These are phyloP conservation scores for Mionectes macconnelli DNA, from an alignment of 2,113 vertebrate genomes.

Conservation along the genomic window DNA sequence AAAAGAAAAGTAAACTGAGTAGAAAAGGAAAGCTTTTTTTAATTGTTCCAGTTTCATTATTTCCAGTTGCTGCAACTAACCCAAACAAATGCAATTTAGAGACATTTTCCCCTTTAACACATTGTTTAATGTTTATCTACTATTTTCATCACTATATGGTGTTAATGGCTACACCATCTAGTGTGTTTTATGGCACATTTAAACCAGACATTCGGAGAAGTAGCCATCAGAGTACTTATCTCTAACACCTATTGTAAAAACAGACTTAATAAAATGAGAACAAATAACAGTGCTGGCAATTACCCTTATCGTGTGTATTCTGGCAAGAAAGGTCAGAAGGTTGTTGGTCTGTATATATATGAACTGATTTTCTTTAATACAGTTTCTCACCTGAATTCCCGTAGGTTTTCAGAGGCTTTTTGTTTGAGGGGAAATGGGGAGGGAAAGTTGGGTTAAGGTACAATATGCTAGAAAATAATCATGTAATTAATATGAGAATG, in stretches of 20 bases:
- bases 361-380: slow-evolving; percentile 59
- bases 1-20: not conserved
- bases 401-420: slow-evolving; percentile 38
- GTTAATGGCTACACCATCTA: not conserved
- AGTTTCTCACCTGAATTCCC: slow-evolving; percentile 53
- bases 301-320: slow-evolving; percentile 19
- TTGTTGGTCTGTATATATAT: slow-evolving; percentile 55
- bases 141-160: not conserved
- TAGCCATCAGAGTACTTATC: slow-evolving; percentile 33
- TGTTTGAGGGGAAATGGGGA: not conserved
- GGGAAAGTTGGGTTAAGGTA: not conserved
- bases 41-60: not conserved
- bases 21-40: not conserved
- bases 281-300: slow-evolving; percentile 57
- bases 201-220: slow-evolving; percentile 35
- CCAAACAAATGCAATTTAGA: not conserved
- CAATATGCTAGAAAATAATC: not conserved
- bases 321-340: slow-evolving; percentile 52
- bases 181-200: slow-evolving; percentile 15
- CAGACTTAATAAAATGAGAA: slow-evolving; percentile 59
- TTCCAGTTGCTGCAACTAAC: not conserved
- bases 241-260: slow-evolving; percentile 52
- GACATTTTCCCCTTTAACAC: not conserved
- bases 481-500: not conserved
- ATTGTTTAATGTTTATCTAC: slow-evolving; percentile 2